Percentiles rank a stretch among this genome's conserved stretches.
These are phyloP conservation scores for Melanophora roralis DNA, from an alignment of 2,888 invertebrate species.

Conservation along the genomic window DNA sequence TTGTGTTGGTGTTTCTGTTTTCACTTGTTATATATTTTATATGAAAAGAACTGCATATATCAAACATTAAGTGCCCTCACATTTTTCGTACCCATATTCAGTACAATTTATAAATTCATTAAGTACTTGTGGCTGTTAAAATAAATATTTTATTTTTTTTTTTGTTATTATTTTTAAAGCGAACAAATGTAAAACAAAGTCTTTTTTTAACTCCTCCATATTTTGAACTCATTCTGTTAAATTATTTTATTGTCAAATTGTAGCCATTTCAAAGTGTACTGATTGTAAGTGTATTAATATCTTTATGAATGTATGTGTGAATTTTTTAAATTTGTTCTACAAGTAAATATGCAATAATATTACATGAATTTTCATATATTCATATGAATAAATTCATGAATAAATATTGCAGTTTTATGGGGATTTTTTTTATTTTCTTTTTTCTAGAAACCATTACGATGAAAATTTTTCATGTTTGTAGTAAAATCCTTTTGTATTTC, in stretches of 20 bases:
- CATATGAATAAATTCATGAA: slow-evolving; percentile 52
- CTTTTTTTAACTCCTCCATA: slow-evolving; percentile 62
- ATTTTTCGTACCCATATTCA: slow-evolving; percentile 13
- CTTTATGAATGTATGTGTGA: not conserved
- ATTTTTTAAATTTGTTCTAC: not conserved
- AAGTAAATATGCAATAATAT: slow-evolving; percentile 19
- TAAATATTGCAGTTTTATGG: slow-evolving; percentile 45
- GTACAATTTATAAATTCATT: slow-evolving; percentile 51
- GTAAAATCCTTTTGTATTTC: slow-evolving; percentile 48
- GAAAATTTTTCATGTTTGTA: slow-evolving; percentile 49
- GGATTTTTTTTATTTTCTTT: slow-evolving; percentile 4
- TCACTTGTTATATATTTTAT: not conserved
- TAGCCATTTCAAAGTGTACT: slow-evolving; percentile 25
- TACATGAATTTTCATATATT: slow-evolving; percentile 50
- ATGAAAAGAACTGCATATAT: slow-evolving; percentile 23
- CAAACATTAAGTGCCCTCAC: slow-evolving; percentile 48
- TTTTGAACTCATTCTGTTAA: slow-evolving; percentile 67
- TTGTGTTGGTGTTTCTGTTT: not conserved
- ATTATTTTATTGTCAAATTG: slow-evolving; percentile 63
- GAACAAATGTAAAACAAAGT: not conserved
- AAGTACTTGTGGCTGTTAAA: slow-evolving; percentile 60
- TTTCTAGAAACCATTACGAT: slow-evolving; percentile 25
- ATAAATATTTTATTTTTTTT: slow-evolving; percentile 47
- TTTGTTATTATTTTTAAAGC: slow-evolving; percentile 33
- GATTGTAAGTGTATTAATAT: slow-evolving; percentile 5